These are phyloP conservation scores for Drosophila antonietae DNA, from an alignment of 2,888 invertebrate species.

Conservation along the genomic window DNA sequence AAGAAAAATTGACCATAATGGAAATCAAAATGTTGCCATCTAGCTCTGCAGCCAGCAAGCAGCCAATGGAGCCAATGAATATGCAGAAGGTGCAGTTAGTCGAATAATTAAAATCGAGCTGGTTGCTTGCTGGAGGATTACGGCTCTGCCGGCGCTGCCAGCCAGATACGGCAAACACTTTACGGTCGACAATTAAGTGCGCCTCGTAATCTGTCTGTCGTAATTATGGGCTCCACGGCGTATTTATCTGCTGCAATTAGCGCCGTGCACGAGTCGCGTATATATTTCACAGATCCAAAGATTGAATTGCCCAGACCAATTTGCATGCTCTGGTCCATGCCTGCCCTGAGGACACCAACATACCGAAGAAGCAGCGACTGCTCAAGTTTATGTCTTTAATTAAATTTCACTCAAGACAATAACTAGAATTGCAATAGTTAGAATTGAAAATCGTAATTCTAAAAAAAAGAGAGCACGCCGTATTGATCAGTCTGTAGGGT, in stretches of 20 bases:
- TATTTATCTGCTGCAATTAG: conserved; percentile 81
- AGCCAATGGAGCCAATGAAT: conserved; percentile 36
- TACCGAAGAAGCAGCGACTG: neutral
- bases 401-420: conserved; percentile 31
- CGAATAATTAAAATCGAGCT: conserved; percentile 79
- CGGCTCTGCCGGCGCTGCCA: conserved; percentile 15
- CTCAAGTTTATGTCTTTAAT: conserved; percentile 55
- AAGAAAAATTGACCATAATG: conserved; percentile 50
- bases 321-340: conserved; percentile 53
- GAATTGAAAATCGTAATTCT: conserved; percentile 10
- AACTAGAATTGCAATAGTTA: neutral
- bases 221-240: conserved; percentile 77
- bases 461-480: neutral
- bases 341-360: conserved; percentile 3
- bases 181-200: conserved; percentile 79
- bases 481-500: conserved; percentile 6
- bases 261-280: conserved; percentile 63
- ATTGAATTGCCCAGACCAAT: conserved; percentile 65
- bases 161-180: conserved; percentile 66
- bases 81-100: conserved; percentile 40
- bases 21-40: conserved; percentile 61
- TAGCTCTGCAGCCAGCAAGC: neutral
- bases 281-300: conserved; percentile 73
- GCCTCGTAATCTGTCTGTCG: conserved; percentile 77
- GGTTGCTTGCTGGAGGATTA: conserved; percentile 56